Conservation (phyloP, 2,888 invertebrate genomes). For the Pristionchus entomophagus region DNA sequence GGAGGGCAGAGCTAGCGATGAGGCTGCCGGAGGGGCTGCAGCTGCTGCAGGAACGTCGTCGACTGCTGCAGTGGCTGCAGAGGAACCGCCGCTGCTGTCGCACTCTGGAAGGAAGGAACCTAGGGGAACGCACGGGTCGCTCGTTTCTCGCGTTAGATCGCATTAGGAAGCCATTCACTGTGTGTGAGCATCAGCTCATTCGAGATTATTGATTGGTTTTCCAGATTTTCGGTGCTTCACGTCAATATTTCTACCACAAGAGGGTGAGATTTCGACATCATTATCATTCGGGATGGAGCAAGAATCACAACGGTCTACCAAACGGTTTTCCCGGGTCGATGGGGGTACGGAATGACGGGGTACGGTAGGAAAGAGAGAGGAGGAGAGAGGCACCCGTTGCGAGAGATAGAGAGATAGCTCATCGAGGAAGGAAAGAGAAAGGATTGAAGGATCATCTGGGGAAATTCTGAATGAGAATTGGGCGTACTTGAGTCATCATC, state of each 20-base stretch:
- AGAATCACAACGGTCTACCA: neutral
- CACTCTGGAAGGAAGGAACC: slow-evolving; percentile 17
- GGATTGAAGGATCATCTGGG: neutral
- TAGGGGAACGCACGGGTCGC: neutral
- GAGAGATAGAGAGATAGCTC: neutral
- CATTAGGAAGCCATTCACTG: slow-evolving; percentile 33
- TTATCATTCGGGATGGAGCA: neutral
- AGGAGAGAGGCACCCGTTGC: slow-evolving; percentile 8
- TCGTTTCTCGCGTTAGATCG: slow-evolving; percentile 14
- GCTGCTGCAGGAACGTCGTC: slow-evolving; percentile 22
- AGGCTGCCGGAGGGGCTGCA: neutral
- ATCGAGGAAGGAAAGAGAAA: neutral
- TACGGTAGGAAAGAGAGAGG: neutral
- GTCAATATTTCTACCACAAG: neutral
- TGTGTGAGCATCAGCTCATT: slow-evolving; percentile 22
- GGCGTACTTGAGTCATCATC: slow-evolving; percentile 73
- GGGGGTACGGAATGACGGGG: neutral
- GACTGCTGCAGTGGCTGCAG: slow-evolving; percentile 28
- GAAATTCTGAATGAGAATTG: neutral
- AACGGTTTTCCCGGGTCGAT: neutral
- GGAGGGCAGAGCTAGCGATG: slow-evolving; percentile 21
- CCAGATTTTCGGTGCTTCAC: neutral
- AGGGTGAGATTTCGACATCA: neutral
- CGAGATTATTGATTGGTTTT: neutral
- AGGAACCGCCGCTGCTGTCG: neutral